Percentiles rank a stretch among this genome's conserved stretches.
These are phyloP conservation scores for Alexandromys oeconomus DNA, from an alignment of 2,797 vertebrate species.

Conservation along the genomic window DNA sequence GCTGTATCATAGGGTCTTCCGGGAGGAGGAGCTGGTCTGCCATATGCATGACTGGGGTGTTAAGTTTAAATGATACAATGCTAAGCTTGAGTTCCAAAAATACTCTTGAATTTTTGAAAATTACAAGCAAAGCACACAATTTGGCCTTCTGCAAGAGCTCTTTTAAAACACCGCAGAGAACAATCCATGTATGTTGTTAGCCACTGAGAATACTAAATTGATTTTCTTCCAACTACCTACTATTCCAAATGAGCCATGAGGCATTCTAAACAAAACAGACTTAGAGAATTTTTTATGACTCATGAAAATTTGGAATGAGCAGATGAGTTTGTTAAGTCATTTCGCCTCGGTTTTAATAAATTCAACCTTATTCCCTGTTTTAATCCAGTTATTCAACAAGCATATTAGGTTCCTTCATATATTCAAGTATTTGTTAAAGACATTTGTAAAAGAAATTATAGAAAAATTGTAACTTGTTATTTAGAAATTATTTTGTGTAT, in stretches of 20 bases:
- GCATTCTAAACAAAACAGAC: neutral
- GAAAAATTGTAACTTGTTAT: neutral
- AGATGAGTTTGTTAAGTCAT: neutral
- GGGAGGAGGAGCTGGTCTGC: neutral
- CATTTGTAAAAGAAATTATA: neutral
- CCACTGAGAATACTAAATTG: neutral
- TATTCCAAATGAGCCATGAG: neutral
- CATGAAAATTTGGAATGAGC: neutral
- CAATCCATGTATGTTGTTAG: neutral
- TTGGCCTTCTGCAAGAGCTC: neutral
- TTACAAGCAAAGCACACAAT: neutral
- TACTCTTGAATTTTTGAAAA: conserved; percentile 28
- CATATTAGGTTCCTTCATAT: neutral
- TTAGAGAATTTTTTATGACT: neutral
- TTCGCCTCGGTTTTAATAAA: neutral
- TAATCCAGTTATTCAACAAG: neutral
- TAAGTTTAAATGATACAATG: neutral
- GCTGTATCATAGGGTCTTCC: neutral
- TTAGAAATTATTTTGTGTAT: neutral
- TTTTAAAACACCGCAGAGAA: neutral
- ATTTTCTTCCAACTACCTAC: neutral
- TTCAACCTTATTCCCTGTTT: neutral
- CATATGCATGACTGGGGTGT: neutral
- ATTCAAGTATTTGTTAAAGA: conserved; percentile 29
- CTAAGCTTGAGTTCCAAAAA: conserved; percentile 14